A percentile compares a stretch with the other conserved stretches of the same genome.
Conservation (phyloP, 2,113 vertebrate genomes). For the Phainopepla nitens region DNA sequence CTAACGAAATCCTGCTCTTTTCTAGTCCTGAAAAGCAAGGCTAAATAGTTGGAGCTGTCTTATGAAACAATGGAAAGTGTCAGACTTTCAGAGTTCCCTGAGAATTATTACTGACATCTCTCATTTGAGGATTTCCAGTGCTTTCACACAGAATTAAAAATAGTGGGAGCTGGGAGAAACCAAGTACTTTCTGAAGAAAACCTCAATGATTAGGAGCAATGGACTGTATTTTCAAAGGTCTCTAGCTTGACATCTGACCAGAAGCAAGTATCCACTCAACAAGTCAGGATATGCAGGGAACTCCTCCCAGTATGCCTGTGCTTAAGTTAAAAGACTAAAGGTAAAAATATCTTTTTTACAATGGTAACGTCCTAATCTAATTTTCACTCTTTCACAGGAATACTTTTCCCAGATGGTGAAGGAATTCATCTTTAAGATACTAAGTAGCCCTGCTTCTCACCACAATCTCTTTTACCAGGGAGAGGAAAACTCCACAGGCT, state of each 20-base stretch:
- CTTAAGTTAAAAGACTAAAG: not conserved
- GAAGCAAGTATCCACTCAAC: not conserved
- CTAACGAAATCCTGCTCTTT: not conserved
- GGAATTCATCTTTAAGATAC: not conserved
- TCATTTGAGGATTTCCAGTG: not conserved
- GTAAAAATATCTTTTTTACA: not conserved
- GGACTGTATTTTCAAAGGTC: not conserved
- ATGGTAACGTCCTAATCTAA: not conserved
- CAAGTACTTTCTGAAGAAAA: not conserved
- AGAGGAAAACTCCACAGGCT: not conserved
- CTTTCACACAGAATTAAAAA: not conserved
- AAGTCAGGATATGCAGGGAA: not conserved
- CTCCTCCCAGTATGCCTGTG: not conserved
- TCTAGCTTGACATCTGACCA: not conserved
- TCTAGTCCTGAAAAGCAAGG: not conserved
- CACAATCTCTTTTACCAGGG: not conserved
- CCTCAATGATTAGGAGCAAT: not conserved
- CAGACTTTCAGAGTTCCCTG: not conserved
- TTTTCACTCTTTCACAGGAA: not conserved
- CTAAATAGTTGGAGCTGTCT: not conserved
- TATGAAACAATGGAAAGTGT: not conserved
- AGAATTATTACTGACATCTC: not conserved
- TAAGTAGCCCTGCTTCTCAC: not conserved
- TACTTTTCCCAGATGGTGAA: not conserved
- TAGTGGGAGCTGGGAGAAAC: not conserved